Evolutionary conservation across 2,113 vertebrate genomes (phyloP), one percentile per base, ranked within the genome.

Genomic region (Cavia porcellus): DNA sequence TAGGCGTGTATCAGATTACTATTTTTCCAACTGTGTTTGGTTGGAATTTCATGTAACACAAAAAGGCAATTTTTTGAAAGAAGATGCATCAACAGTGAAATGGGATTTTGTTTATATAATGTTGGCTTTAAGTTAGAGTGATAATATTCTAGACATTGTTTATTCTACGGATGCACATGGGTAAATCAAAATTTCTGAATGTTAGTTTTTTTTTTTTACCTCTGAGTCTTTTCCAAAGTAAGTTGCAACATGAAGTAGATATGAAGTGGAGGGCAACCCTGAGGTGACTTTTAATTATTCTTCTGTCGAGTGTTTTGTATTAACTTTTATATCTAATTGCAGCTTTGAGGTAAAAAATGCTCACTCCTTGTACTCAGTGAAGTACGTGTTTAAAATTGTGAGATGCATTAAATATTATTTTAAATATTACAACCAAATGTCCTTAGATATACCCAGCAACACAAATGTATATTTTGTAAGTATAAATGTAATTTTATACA

Each of bases 1-100:
- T 87, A 64, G 30, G 68, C n/a, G 17, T 22, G 0, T 14, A 13
- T 30, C 24, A 38, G 1, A 75, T n/a, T 87, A 92, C 13, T 68
- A n/a, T 93, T 91, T 92, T 70, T 38, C n/a, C 35, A 86, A 92
- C 45, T 84, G 70, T 64, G 95, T 95, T 96, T 96, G 25, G 0
- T 47, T 86, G 19, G 13, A 74, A 86, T 17, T 86, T 32, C 52
- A 75, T 85, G 28, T 92, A 75, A 64, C 77, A 79, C 89, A 90
- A 25, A 70, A 86, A 77, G 42, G 47, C 80, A 7, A 55, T 42
- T 61, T 83, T 17, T 55, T 74, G 0, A 74, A 70, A 82, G 12
- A 79, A 57, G 20, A 50, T 2, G 5, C 35, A 7, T 68, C 13
- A 12, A 38, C 20, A 28, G 79, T 90, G 45, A 57, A 47, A 12